phyloP scores from a whole-genome alignment of 2,888 invertebrate genomes.

The Cheilosia vernalis region DNA sequence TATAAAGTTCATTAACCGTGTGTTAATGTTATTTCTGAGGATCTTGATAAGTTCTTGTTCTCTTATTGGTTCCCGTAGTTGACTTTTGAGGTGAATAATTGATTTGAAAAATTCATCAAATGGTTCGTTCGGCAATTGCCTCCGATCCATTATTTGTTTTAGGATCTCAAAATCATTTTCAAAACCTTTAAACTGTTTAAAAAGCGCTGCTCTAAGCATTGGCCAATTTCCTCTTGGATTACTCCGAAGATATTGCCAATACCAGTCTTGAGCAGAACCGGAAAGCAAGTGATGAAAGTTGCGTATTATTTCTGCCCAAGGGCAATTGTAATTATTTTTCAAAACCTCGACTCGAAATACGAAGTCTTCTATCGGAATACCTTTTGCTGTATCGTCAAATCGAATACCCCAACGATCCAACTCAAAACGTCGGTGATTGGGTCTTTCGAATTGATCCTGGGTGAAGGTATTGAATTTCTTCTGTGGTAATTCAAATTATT shows the following conservation, averaged over 20 bases:
- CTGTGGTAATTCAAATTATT: no score
- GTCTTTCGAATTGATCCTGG: no score
- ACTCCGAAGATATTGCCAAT: no score
- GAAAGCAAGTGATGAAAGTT: no score
- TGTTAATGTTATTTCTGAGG: no score
- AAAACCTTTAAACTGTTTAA: conserved; percentile 19
- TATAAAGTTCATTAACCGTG: no score
- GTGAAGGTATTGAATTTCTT: no score
- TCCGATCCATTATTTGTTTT: background rate
- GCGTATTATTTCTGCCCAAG: no score
- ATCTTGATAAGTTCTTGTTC: conserved; percentile 1
- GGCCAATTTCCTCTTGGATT: no score
- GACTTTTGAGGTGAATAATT: conserved; percentile 4
- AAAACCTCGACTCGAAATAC: background rate
- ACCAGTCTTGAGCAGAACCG: no score
- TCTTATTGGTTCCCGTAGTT: conserved; percentile 19
- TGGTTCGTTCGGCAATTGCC: background rate
- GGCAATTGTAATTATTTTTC: background rate
- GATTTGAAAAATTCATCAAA: conserved; percentile 4
- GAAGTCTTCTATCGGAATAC: background rate
- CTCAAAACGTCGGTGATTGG: conserved; percentile 3
- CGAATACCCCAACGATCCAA: conserved; percentile 41
- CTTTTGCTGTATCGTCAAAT: conserved; percentile 37
- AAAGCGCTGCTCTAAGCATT: no score
- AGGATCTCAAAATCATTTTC: background rate